Percentiles rank a stretch among this genome's conserved stretches.
These are phyloP conservation scores for Neoaliturus tenellus DNA, from an alignment of 2,888 invertebrate genomes.

Conservation along the genomic window DNA sequence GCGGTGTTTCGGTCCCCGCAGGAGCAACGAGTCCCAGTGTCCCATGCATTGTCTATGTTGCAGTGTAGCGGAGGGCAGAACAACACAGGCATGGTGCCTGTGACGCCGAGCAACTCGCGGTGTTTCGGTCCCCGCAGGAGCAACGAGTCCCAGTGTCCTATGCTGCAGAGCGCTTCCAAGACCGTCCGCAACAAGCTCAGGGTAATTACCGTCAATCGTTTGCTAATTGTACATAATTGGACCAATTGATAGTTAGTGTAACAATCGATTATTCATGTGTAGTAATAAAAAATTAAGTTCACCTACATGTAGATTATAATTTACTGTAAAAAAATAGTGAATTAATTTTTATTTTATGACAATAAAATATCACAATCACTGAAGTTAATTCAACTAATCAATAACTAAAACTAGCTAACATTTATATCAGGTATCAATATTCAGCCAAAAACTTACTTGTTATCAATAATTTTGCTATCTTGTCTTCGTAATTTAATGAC, in stretches of 20 bases:
- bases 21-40: conserved; percentile 84
- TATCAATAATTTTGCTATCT: too few species aligned
- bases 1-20: conserved; percentile 81
- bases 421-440: too few species aligned
- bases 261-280: background rate
- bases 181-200: conserved; percentile 53
- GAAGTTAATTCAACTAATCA: too few species aligned
- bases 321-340: too few species aligned
- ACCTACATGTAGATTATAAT: background rate
- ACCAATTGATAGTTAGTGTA: background rate
- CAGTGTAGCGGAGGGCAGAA: conserved; percentile 80
- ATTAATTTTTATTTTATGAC: too few species aligned
- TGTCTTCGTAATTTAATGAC: too few species aligned
- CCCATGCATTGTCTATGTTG: conserved; percentile 72
- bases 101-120: conserved; percentile 71
- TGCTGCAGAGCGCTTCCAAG: conserved; percentile 71
- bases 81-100: conserved; percentile 77
- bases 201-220: too few species aligned
- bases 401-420: too few species aligned
- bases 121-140: conserved; percentile 83
- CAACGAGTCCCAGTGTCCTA: conserved; percentile 81
- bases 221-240: background rate
- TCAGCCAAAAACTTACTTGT: too few species aligned
- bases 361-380: too few species aligned
- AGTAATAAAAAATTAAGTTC: background rate